Conservation (phyloP, 2,797 vertebrate genomes). For the Diplodus puntazzo region DNA sequence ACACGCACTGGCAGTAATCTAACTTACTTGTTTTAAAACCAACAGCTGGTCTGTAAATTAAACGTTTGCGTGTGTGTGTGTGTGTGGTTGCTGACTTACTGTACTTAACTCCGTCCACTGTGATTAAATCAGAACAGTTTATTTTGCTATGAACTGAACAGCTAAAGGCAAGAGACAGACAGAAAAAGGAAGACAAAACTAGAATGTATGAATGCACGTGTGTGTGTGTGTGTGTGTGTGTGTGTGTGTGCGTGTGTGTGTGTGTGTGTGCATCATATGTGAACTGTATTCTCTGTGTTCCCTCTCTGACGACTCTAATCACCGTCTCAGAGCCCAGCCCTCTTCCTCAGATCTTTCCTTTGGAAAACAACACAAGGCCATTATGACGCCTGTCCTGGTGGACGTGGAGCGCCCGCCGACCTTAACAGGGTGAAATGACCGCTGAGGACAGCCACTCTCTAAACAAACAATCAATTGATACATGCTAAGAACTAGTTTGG, state of each 20-base stretch:
- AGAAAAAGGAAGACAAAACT: constrained; percentile 28
- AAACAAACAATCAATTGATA: constrained; percentile 2
- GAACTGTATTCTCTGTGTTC: constrained; percentile 21
- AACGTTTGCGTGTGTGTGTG: constrained; percentile 20
- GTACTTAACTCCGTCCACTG: constrained; percentile 15
- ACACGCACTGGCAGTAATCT: constrained; percentile 11
- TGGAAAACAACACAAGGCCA: constrained; percentile 54
- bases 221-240: not conserved
- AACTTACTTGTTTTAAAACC: constrained; percentile 6
- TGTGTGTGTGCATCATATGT: constrained; percentile 23
- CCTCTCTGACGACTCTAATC: constrained; percentile 59
- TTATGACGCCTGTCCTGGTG: constrained; percentile 25
- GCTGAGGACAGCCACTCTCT: constrained; percentile 16
- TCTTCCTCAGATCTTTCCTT: constrained; percentile 63
- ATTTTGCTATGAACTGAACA: constrained; percentile 31
- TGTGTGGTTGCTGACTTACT: constrained; percentile 25
- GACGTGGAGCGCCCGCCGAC: constrained; percentile 1
- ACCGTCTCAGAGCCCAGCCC: constrained; percentile 44
- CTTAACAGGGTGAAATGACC: constrained; percentile 21
- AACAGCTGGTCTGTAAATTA: constrained; percentile 44
- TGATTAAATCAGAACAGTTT: constrained; percentile 33
- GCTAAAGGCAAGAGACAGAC: constrained; percentile 26
- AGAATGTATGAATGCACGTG: not conserved
- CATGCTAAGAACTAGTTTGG: not conserved
- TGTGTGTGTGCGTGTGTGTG: not conserved